phyloP scores from a whole-genome alignment of 2,113 vertebrate species.

The Syngnathoides biaculeatus region DNA sequence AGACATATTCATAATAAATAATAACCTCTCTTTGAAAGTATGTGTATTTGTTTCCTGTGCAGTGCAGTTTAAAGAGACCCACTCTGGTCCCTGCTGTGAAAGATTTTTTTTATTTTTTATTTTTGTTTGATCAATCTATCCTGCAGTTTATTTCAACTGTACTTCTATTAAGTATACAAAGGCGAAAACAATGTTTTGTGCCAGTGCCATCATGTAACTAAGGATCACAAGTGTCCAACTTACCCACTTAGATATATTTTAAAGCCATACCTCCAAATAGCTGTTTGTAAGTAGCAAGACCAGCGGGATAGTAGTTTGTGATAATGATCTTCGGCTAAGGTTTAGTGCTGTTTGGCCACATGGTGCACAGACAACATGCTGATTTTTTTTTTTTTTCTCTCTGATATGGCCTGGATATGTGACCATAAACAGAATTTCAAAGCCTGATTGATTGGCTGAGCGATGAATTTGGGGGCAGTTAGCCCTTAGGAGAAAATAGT shows the following conservation, averaged over 20 bases:
- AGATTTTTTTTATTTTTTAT: neutral
- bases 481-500: slow-evolving; percentile 51
- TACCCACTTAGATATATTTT: slow-evolving; percentile 13
- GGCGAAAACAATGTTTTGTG: slow-evolving; percentile 5
- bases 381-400: slow-evolving; percentile 65
- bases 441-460: slow-evolving; percentile 59
- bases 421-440: slow-evolving; percentile 59
- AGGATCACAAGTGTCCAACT: neutral
- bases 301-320: slow-evolving; percentile 60
- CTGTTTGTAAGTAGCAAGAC: slow-evolving; percentile 31
- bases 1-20: slow-evolving; percentile 4
- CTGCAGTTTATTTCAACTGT: slow-evolving; percentile 7
- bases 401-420: slow-evolving; percentile 56
- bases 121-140: neutral
- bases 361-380: slow-evolving; percentile 50
- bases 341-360: slow-evolving; percentile 53
- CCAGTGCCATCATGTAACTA: slow-evolving; percentile 4
- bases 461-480: slow-evolving; percentile 63
- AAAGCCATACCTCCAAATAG: slow-evolving; percentile 30
- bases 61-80: slow-evolving; percentile 16
- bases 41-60: slow-evolving; percentile 5
- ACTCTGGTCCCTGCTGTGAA: slow-evolving; percentile 1
- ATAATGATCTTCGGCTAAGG: slow-evolving; percentile 62
- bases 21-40: neutral
- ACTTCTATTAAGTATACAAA: neutral